Evolutionary conservation across 2,888 invertebrate species (phyloP).

Genomic region (Acronicta alni): DNA sequence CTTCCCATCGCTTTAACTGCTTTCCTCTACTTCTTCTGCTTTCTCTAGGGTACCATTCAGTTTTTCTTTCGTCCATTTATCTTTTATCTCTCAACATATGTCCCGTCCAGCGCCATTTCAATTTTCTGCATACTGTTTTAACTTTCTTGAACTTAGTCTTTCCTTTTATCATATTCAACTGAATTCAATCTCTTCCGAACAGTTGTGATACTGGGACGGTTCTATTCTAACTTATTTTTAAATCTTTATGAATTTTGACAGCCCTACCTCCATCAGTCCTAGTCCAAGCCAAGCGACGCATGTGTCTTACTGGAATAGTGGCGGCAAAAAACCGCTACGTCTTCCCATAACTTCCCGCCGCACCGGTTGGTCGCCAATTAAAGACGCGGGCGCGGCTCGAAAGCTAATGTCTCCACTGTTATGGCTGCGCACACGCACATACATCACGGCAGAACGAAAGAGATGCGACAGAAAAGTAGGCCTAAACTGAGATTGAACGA

Average conservation of each 20-base stretch:
- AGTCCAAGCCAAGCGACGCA: constrained; percentile 36
- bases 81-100: no score
- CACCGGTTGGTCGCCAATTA: constrained; percentile 60
- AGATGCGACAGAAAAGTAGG: constrained; percentile 39
- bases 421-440: constrained; percentile 26
- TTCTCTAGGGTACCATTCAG: no score
- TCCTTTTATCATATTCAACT: no score
- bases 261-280: constrained; percentile 45
- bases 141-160: no score
- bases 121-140: no score
- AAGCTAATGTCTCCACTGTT: constrained; percentile 55
- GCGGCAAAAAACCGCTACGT: constrained; percentile 62
- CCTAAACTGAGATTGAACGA: constrained; percentile 3
- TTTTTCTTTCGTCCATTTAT: no score
- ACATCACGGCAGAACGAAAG: constrained; percentile 28
- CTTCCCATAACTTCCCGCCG: constrained; percentile 68
- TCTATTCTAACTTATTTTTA: no score
- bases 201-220: no score
- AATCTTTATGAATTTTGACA: constrained; percentile 4
- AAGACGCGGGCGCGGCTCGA: constrained; percentile 60
- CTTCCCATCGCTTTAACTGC: no score
- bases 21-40: no score
- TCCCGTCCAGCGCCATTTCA: no score
- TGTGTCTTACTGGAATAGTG: constrained; percentile 55
- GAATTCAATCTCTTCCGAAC: no score